Conservation (phyloP, 2,888 invertebrate genomes). For the Tinea semifulvella region DNA sequence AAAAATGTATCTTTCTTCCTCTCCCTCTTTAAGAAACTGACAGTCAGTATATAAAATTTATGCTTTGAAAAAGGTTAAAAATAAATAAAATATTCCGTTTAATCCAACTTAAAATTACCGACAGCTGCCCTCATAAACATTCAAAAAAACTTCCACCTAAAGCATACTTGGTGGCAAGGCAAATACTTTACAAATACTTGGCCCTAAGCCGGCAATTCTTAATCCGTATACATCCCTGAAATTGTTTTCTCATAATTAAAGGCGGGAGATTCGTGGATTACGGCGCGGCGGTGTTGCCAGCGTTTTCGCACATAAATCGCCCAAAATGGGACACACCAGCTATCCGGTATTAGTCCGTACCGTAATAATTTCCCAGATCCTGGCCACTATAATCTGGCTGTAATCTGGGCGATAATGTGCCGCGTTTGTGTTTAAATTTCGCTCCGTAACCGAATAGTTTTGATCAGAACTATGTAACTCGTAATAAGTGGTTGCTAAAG, state of each 20-base stretch:
- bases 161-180: too few relatives aligned
- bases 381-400: slow-evolving; percentile 62
- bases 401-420: slow-evolving; percentile 64
- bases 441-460: not conserved
- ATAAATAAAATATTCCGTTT: too few relatives aligned
- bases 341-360: slow-evolving; percentile 57
- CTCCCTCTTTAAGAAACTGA: too few relatives aligned
- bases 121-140: too few relatives aligned
- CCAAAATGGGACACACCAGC: slow-evolving; percentile 50
- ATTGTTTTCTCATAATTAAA: slow-evolving; percentile 67
- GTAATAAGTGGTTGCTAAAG: not conserved
- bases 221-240: slow-evolving; percentile 50
- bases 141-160: too few relatives aligned
- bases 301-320: slow-evolving; percentile 62
- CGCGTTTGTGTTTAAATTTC: slow-evolving; percentile 52
- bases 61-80: too few relatives aligned
- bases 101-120: too few relatives aligned
- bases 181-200: too few relatives aligned
- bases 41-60: too few relatives aligned
- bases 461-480: not conserved
- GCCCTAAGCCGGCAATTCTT: slow-evolving; percentile 8
- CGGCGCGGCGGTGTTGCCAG: slow-evolving; percentile 23
- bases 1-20: too few relatives aligned
- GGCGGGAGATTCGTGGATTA: slow-evolving; percentile 47
- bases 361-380: slow-evolving; percentile 51